These are phyloP conservation scores for Sakesphorus luctuosus DNA, from an alignment of 2,113 vertebrate genomes.

Conservation along the genomic window DNA sequence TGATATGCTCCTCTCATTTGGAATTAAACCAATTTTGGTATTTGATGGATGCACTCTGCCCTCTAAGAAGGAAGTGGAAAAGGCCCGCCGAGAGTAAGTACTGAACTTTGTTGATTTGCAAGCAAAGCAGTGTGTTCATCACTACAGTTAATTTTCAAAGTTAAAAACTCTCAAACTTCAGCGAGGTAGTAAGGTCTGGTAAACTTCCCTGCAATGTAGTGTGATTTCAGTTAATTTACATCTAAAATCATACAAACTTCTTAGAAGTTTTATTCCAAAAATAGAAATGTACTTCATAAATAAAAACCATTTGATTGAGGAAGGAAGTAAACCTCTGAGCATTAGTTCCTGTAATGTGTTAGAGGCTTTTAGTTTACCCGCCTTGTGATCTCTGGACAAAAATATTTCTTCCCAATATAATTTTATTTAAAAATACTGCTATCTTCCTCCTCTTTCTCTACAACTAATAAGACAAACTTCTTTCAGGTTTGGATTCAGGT, in stretches of 20 bases:
- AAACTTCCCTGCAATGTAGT: not conserved
- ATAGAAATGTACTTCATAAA: constrained; percentile 12
- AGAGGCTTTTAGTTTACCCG: not conserved
- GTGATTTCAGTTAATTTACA: not conserved
- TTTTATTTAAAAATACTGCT: not conserved
- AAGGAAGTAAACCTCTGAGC: constrained; percentile 39
- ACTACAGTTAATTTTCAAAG: not conserved
- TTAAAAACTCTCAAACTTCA: not conserved
- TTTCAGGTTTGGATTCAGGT: not conserved
- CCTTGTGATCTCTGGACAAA: not conserved
- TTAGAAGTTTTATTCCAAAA: constrained; percentile 51
- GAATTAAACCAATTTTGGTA: constrained; percentile 90
- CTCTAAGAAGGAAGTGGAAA: constrained; percentile 95
- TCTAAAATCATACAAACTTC: not conserved
- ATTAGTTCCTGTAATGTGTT: not conserved
- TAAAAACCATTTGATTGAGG: constrained; percentile 7
- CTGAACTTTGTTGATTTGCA: not conserved
- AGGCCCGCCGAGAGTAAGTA: constrained; percentile 90
- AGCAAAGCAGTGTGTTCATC: not conserved
- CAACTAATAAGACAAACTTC: not conserved
- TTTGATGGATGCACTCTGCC: constrained; percentile 97
- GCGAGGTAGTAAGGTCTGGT: not conserved
- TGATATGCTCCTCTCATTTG: constrained; percentile 90
- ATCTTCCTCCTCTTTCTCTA: not conserved
- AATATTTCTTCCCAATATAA: not conserved